Percentiles rank a stretch among this genome's conserved stretches.
phyloP scores from a whole-genome alignment of 2,888 invertebrate genomes.

The Epirrhoe tristata region DNA sequence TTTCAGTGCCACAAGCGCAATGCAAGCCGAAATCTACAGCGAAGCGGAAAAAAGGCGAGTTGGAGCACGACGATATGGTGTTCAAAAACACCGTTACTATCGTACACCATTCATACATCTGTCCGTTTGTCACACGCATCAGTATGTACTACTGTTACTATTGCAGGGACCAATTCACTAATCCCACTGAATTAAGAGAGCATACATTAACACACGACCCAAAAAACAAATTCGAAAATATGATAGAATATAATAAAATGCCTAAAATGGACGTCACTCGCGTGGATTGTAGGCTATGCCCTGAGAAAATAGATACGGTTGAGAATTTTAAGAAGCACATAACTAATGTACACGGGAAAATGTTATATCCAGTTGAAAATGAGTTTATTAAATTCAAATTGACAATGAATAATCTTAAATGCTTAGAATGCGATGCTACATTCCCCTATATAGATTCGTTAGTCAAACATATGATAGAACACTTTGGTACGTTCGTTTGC shows the following conservation, averaged over 20 bases:
- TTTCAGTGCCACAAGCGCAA: slow-evolving; percentile 45
- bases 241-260: slow-evolving; percentile 70
- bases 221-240: slow-evolving; percentile 56
- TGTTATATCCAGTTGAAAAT: slow-evolving; percentile 60
- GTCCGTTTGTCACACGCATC: slow-evolving; percentile 71
- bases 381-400: slow-evolving; percentile 73
- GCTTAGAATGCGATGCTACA: slow-evolving; percentile 67
- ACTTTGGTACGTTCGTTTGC: slow-evolving; percentile 75
- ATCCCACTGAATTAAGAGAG: slow-evolving; percentile 68
- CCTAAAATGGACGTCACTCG: slow-evolving; percentile 77
- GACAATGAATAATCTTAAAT: slow-evolving; percentile 64
- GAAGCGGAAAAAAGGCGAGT: slow-evolving; percentile 48
- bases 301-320: slow-evolving; percentile 66
- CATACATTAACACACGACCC: slow-evolving; percentile 74
- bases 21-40: slow-evolving; percentile 28
- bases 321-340: slow-evolving; percentile 66
- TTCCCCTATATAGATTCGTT: slow-evolving; percentile 73
- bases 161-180: slow-evolving; percentile 74
- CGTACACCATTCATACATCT: slow-evolving; percentile 69
- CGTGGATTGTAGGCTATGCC: slow-evolving; percentile 73
- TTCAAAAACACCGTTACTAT: slow-evolving; percentile 67
- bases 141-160: slow-evolving; percentile 78
- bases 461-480: slow-evolving; percentile 75
- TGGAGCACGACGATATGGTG: slow-evolving; percentile 65
- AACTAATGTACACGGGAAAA: slow-evolving; percentile 54